phyloP scores from a whole-genome alignment of 2,113 vertebrate species.

The Chaetodon auriga region DNA sequence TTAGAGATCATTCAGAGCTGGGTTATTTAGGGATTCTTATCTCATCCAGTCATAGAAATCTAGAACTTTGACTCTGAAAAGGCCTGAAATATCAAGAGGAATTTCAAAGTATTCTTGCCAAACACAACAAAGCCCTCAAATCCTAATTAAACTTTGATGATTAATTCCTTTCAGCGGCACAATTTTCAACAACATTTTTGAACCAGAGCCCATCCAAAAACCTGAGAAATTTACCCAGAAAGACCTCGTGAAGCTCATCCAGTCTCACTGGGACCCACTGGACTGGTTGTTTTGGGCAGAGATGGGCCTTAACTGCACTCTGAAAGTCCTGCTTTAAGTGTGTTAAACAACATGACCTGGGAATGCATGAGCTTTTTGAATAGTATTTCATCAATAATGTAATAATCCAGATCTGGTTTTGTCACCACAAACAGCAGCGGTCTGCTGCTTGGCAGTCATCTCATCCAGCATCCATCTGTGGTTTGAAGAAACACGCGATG shows the following conservation, averaged over 20 bases:
- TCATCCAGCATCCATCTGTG: too few relatives aligned
- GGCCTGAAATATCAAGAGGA: neutral
- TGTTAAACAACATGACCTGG: too few relatives aligned
- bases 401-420: too few relatives aligned
- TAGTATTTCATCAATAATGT: too few relatives aligned
- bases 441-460: too few relatives aligned
- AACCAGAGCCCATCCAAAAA: constrained; percentile 14
- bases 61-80: neutral
- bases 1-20: neutral
- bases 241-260: too few relatives aligned
- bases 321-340: too few relatives aligned
- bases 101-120: constrained; percentile 5
- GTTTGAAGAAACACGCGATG: too few relatives aligned
- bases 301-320: too few relatives aligned
- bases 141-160: constrained; percentile 43
- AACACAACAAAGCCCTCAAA: constrained; percentile 40
- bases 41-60: constrained; percentile 3
- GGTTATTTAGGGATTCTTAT: constrained; percentile 4
- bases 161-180: constrained; percentile 35
- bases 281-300: neutral
- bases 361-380: too few relatives aligned
- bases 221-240: neutral
- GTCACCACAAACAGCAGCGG: too few relatives aligned
- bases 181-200: constrained; percentile 20
- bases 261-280: neutral